These are phyloP conservation scores for Trichonephila clavipes DNA, from an alignment of 1,140 invertebrate species.

Conservation along the genomic window DNA sequence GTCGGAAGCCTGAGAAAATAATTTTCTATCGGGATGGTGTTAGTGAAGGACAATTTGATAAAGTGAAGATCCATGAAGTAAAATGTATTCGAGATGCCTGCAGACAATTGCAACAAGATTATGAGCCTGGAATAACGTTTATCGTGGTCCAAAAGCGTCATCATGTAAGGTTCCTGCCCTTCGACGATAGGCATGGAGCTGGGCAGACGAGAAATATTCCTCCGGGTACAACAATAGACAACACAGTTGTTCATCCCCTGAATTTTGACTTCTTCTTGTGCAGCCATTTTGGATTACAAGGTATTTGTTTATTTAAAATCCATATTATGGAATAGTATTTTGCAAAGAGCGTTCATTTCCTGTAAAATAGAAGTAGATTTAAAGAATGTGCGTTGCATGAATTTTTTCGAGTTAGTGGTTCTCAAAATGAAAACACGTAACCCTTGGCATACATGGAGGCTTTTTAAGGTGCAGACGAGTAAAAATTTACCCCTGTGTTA, in stretches of 20 bases:
- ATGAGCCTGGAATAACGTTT: constrained; percentile 77
- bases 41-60: constrained; percentile 81
- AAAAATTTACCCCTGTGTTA: no score
- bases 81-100: constrained; percentile 72
- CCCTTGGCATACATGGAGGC: no score
- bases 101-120: background rate
- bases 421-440: no score
- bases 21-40: constrained; percentile 82
- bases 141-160: constrained; percentile 78
- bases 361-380: no score
- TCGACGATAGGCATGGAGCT: constrained; percentile 77
- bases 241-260: constrained; percentile 88
- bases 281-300: constrained; percentile 84
- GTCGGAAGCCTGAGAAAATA: constrained; percentile 79
- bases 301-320: background rate
- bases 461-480: no score
- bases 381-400: no score
- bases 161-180: constrained; percentile 72
- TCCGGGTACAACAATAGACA: constrained; percentile 92
- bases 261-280: constrained; percentile 93
- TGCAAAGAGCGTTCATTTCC: no score
- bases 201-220: constrained; percentile 85
- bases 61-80: constrained; percentile 78
- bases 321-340: no score
- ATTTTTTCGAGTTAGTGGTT: no score